phyloP scores from a whole-genome alignment of 2,888 invertebrate species.

The Tenthredo livida region DNA sequence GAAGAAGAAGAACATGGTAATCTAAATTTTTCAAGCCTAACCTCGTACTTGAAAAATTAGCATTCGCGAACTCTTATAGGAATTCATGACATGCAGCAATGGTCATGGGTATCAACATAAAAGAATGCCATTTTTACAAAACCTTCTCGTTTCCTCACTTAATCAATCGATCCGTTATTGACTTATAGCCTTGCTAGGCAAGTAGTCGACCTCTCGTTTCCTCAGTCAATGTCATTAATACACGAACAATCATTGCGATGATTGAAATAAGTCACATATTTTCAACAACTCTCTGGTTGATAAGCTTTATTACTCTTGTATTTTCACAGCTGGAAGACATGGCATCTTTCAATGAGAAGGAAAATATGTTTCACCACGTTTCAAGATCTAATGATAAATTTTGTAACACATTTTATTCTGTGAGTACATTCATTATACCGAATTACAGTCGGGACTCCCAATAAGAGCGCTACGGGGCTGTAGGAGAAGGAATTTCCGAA shows the following conservation, averaged over 20 bases:
- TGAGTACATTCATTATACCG: conserved; percentile 34
- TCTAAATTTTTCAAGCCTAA: not conserved
- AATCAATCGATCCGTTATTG: too few species aligned
- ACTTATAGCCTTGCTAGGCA: too few species aligned
- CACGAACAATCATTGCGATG: not conserved
- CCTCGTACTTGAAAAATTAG: not conserved
- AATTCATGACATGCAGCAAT: not conserved
- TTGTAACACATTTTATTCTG: conserved; percentile 58
- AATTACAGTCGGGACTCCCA: too few species aligned
- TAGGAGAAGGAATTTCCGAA: too few species aligned
- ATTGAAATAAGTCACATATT: not conserved
- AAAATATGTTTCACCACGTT: conserved; percentile 25
- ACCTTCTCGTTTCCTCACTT: not conserved
- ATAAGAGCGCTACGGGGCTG: too few species aligned
- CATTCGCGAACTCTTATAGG: not conserved
- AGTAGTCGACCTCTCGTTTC: too few species aligned
- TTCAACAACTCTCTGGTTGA: not conserved
- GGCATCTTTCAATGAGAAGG: not conserved
- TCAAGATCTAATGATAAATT: conserved; percentile 59
- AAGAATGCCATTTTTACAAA: not conserved
- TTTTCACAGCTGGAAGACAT: conserved; percentile 7
- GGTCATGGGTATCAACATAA: not conserved
- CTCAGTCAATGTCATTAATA: not conserved
- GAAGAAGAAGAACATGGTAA: too few species aligned
- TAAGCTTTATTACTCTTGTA: not conserved